A percentile compares a stretch with the other conserved stretches of the same genome.
Conservation (phyloP, 1,140 invertebrate genomes). For the Whitmania pigra region DNA sequence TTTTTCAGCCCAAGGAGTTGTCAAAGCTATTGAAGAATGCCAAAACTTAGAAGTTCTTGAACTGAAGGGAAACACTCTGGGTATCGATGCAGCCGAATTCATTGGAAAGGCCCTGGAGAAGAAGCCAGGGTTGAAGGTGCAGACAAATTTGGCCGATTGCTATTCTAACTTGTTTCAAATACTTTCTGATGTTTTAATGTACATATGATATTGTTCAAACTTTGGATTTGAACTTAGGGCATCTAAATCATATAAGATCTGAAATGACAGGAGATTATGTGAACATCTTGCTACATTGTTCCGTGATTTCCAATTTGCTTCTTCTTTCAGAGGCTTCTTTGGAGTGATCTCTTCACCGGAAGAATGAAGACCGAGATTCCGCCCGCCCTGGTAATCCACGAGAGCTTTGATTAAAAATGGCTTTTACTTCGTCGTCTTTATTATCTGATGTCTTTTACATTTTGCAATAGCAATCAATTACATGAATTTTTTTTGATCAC, state of each 20-base stretch:
- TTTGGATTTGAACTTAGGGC: neutral
- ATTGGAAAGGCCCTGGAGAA: conserved; percentile 65
- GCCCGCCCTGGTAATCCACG: conserved; percentile 56
- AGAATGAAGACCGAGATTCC: conserved; percentile 90
- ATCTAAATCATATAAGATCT: no score
- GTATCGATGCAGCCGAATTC: conserved; percentile 68
- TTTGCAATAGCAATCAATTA: no score
- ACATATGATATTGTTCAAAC: conserved; percentile 27
- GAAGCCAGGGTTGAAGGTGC: conserved; percentile 58
- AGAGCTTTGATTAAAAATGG: no score
- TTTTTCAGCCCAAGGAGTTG: conserved; percentile 36
- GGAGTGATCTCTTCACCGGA: conserved; percentile 84
- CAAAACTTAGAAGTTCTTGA: conserved; percentile 48
- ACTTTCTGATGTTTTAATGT: conserved; percentile 8
- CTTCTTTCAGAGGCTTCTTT: conserved; percentile 52
- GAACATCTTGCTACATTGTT: no score
- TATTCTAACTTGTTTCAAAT: neutral
- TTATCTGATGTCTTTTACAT: no score
- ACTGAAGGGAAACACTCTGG: conserved; percentile 83
- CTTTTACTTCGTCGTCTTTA: no score
- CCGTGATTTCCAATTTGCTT: neutral
- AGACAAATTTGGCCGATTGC: neutral
- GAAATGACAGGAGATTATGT: no score
- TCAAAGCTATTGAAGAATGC: conserved; percentile 34
- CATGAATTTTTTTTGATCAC: no score